A percentile compares a stretch with the other conserved stretches of the same genome.
phyloP scores from a whole-genome alignment of 2,888 invertebrate genomes.

The Mellilla xanthometata region DNA sequence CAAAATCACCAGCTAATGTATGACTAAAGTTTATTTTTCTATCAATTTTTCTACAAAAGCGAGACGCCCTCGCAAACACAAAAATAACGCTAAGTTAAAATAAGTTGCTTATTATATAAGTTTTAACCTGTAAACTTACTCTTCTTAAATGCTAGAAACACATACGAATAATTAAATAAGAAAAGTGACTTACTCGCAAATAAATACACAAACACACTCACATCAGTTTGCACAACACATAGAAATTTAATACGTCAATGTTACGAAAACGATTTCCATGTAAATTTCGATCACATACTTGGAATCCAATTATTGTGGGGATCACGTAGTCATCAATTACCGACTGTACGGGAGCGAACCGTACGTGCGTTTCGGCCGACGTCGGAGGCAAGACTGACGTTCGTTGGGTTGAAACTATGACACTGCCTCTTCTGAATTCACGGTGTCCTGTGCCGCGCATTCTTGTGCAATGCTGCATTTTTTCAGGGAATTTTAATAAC shows the following conservation, averaged over 20 bases:
- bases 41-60: too few relatives aligned
- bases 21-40: too few relatives aligned
- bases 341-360: background rate
- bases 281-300: slow-evolving; percentile 30
- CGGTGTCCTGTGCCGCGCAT: slow-evolving; percentile 13
- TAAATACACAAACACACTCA: slow-evolving; percentile 23
- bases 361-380: slow-evolving; percentile 21
- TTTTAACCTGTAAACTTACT: too few relatives aligned
- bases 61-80: too few relatives aligned
- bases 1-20: too few relatives aligned
- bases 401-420: slow-evolving; percentile 10
- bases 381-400: slow-evolving; percentile 25
- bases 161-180: too few relatives aligned
- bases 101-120: too few relatives aligned
- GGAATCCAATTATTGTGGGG: slow-evolving; percentile 27
- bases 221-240: slow-evolving; percentile 23
- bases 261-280: slow-evolving; percentile 27
- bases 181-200: slow-evolving; percentile 21
- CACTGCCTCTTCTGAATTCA: background rate
- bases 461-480: slow-evolving; percentile 21
- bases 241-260: slow-evolving; percentile 24
- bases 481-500: too few relatives aligned
- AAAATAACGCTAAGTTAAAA: too few relatives aligned
- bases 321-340: slow-evolving; percentile 24
- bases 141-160: too few relatives aligned